Evolutionary conservation across 2,888 invertebrate species (phyloP).

Genomic region (Endotricha flammealis): DNA sequence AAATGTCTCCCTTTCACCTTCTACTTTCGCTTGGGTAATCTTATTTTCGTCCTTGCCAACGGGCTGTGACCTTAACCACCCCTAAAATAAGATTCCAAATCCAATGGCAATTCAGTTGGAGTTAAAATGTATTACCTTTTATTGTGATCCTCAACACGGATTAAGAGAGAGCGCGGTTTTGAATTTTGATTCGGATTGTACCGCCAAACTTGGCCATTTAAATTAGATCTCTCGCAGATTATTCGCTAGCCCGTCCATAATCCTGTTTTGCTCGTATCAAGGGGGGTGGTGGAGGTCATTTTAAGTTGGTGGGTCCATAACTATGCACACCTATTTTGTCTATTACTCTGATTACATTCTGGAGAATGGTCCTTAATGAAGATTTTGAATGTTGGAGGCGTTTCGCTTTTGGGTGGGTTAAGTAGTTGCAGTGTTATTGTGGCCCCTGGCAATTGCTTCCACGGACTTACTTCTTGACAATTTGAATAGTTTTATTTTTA

Average conservation of each 20-base stretch:
- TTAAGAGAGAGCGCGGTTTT: constrained; percentile 78
- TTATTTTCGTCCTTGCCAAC: constrained; percentile 56
- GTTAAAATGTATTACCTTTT: constrained; percentile 79
- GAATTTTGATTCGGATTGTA: constrained; percentile 78
- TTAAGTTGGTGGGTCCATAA: constrained; percentile 44
- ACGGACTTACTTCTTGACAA: constrained; percentile 10
- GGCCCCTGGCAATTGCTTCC: constrained; percentile 2
- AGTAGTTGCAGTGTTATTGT: constrained; percentile 30
- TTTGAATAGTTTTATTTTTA: constrained; percentile 5
- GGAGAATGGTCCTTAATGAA: constrained; percentile 66
- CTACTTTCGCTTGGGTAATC: constrained; percentile 77
- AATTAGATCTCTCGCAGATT: constrained; percentile 59
- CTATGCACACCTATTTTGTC: constrained; percentile 72
- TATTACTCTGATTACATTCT: constrained; percentile 73
- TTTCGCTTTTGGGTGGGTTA: constrained; percentile 46
- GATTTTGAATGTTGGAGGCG: constrained; percentile 61
- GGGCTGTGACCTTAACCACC: constrained; percentile 40
- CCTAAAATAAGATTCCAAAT: constrained; percentile 47
- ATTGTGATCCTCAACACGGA: constrained; percentile 78
- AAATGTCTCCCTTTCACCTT: constrained; percentile 78
- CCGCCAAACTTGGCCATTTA: constrained; percentile 55
- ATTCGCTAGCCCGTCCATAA: constrained; percentile 48
- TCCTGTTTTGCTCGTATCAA: constrained; percentile 26
- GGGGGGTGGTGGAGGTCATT: constrained; percentile 35
- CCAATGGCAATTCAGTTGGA: constrained; percentile 34